Evolutionary conservation across 2,888 invertebrate genomes (phyloP).

Genomic region (Orthosia gracilis): DNA sequence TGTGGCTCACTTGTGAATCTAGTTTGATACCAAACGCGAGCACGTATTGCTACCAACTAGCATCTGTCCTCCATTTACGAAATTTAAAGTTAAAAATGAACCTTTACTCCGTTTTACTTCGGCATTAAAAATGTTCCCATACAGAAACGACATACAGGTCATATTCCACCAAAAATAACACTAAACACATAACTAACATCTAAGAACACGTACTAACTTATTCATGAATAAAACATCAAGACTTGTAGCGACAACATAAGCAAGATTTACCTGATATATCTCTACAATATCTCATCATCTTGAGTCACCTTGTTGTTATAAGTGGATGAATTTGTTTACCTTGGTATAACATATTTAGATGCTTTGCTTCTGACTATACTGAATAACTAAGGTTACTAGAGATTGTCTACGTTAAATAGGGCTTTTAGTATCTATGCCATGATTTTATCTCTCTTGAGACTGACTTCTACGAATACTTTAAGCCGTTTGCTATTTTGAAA

Average conservation of each 20-base stretch:
- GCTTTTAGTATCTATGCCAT: background rate
- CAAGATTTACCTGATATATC: conserved; percentile 39
- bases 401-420: background rate
- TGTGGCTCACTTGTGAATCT: too few relatives aligned
- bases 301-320: conserved; percentile 18
- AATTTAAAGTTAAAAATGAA: too few relatives aligned
- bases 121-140: too few relatives aligned
- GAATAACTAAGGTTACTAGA: background rate
- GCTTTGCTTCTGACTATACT: background rate
- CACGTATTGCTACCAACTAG: too few relatives aligned
- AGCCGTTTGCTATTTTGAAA: too few relatives aligned
- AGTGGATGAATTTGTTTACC: conserved; percentile 26
- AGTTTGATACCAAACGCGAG: too few relatives aligned
- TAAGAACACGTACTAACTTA: conserved; percentile 14
- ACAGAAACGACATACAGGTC: too few relatives aligned
- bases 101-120: too few relatives aligned
- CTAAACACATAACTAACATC: background rate
- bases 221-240: conserved; percentile 33
- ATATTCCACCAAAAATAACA: background rate
- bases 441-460: background rate
- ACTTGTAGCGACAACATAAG: conserved; percentile 18
- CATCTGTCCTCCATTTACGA: too few relatives aligned
- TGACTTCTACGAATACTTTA: background rate
- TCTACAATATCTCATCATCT: conserved; percentile 13
- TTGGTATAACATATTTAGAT: conserved; percentile 22